phyloP scores from a whole-genome alignment of 2,113 vertebrate species.

The Lagopus muta region DNA sequence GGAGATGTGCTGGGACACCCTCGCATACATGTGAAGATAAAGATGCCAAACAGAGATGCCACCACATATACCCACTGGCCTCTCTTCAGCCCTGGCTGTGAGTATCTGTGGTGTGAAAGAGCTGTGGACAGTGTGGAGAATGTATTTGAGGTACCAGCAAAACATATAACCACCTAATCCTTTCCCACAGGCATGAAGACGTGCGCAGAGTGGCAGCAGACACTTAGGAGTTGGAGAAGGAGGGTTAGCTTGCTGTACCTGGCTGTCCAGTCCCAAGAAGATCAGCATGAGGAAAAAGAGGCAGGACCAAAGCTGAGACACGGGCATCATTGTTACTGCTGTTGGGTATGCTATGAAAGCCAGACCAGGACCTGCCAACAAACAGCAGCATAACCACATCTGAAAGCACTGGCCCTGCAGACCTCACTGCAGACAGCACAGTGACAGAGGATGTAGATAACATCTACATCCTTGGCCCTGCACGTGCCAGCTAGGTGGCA shows the following conservation, averaged over 20 bases:
- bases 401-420: neutral
- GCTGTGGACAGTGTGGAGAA: neutral
- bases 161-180: neutral
- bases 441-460: neutral
- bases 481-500: neutral
- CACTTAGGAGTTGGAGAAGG: neutral
- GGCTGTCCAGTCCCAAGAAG: slow-evolving; percentile 90
- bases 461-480: neutral
- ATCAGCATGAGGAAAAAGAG: slow-evolving; percentile 95
- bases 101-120: neutral
- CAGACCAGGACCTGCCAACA: slow-evolving; percentile 85
- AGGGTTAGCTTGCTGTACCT: slow-evolving; percentile 71
- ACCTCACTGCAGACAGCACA: neutral
- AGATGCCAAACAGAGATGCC: neutral
- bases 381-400: neutral
- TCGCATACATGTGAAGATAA: neutral
- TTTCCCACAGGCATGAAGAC: neutral
- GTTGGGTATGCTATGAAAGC: slow-evolving; percentile 88
- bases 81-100: neutral
- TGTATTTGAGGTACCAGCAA: neutral
- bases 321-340: slow-evolving; percentile 88
- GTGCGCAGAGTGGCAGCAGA: neutral
- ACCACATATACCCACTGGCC: neutral
- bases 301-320: slow-evolving; percentile 89
- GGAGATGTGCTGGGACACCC: neutral